phyloP scores from a whole-genome alignment of 2,113 vertebrate genomes.

The Nerophis lumbriciformis region DNA sequence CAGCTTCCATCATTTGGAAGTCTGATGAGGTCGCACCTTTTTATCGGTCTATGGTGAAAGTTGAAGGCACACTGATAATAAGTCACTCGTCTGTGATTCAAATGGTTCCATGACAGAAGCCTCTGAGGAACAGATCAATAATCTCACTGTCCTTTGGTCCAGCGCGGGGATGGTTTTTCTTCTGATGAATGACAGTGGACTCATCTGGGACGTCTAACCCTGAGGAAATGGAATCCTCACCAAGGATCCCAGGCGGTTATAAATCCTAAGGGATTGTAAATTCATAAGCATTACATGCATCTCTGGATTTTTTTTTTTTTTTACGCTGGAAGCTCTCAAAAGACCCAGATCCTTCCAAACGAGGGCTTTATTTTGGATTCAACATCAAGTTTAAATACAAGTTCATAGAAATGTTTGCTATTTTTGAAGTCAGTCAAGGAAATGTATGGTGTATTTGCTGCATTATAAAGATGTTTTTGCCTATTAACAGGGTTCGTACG shows the following conservation, averaged over 20 bases:
- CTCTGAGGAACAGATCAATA: conserved; percentile 57
- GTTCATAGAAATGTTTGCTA: conserved; percentile 35
- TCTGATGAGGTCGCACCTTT: conserved; percentile 12
- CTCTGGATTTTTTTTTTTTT: conserved; percentile 31
- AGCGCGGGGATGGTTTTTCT: conserved; percentile 24
- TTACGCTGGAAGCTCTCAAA: conserved; percentile 3
- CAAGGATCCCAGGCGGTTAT: conserved; percentile 27
- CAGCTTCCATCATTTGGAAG: conserved; percentile 26
- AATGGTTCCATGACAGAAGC: conserved; percentile 21
- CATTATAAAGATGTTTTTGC: conserved; percentile 31
- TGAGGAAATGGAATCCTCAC: conserved; percentile 21
- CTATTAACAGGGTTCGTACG: neutral
- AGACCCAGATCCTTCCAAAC: conserved; percentile 17
- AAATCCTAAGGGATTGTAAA: conserved; percentile 21
- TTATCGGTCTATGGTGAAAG: conserved; percentile 37
- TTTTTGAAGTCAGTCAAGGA: conserved; percentile 41
- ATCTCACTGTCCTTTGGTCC: conserved; percentile 47
- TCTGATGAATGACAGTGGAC: conserved; percentile 34
- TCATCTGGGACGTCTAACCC: conserved; percentile 19
- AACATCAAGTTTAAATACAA: conserved; percentile 1
- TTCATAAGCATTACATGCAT: conserved; percentile 20
- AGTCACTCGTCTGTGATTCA: conserved; percentile 53
- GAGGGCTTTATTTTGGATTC: conserved; percentile 11
- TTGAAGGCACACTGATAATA: conserved; percentile 45
- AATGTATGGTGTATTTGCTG: conserved; percentile 13